Conservation (phyloP, 1,140 invertebrate genomes). For the Scylla paramamosain region DNA sequence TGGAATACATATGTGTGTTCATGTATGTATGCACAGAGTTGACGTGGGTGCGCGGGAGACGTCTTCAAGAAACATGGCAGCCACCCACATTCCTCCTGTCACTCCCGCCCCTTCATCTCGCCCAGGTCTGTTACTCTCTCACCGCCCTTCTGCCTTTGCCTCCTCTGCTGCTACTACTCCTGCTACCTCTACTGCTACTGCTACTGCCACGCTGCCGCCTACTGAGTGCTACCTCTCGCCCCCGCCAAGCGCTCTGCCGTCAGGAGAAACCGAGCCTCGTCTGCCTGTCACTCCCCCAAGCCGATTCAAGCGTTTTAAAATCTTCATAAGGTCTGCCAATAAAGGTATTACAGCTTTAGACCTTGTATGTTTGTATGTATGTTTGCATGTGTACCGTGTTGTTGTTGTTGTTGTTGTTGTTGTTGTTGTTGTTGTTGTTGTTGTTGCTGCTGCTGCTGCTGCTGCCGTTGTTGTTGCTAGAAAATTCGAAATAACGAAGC, state of each 20-base stretch:
- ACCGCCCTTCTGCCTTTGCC: background rate
- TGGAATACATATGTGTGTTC: background rate
- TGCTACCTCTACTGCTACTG: background rate
- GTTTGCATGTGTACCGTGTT: background rate
- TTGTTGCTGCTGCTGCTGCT: background rate
- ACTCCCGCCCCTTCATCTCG: background rate
- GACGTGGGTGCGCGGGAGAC: background rate
- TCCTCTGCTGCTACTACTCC: background rate
- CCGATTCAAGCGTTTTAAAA: slow-evolving; percentile 24
- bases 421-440: background rate
- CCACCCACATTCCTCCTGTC: background rate
- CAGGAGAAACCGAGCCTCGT: too few species aligned
- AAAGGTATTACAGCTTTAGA: background rate
- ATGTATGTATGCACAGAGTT: background rate
- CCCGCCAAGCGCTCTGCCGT: background rate
- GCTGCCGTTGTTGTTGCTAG: too few species aligned
- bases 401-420: background rate
- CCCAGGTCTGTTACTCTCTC: slow-evolving; percentile 33
- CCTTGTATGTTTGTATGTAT: background rate
- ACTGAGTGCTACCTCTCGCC: background rate
- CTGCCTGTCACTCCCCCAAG: slow-evolving; percentile 6
- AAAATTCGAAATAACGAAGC: too few species aligned
- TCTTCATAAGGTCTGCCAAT: slow-evolving; percentile 36
- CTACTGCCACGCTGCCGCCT: background rate
- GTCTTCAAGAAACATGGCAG: background rate